Evolutionary conservation across 1,140 invertebrate species (phyloP).

Genomic region (Paralvinella palmiformis): DNA sequence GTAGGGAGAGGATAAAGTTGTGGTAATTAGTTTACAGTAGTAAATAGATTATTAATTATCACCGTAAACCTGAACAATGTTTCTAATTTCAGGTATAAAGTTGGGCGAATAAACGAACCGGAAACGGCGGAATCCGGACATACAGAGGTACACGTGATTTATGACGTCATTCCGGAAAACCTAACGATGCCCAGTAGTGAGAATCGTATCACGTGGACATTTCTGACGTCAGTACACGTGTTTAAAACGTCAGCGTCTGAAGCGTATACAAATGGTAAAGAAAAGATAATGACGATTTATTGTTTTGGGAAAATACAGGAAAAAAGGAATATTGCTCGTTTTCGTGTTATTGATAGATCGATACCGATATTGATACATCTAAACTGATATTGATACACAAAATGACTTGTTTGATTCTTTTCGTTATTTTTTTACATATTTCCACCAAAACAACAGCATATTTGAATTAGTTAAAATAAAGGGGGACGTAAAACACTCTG

Average conservation of each 20-base stretch:
- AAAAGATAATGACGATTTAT: not conserved
- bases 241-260: not conserved
- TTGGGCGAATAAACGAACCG: not conserved
- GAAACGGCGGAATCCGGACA: conserved; percentile 7
- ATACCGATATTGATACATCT: no score
- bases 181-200: not conserved
- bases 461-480: no score
- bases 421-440: no score
- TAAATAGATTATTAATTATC: not conserved
- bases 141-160: conserved; percentile 1
- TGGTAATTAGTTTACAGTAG: not conserved
- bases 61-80: not conserved
- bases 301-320: not conserved
- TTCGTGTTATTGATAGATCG: no score
- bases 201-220: not conserved
- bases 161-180: conserved; percentile 3
- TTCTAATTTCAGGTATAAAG: not conserved
- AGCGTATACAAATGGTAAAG: not conserved
- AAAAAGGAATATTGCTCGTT: not conserved
- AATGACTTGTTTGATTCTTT: no score
- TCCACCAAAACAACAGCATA: no score
- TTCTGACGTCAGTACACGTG: conserved; percentile 4
- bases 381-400: no score
- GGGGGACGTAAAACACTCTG: no score
- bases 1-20: not conserved